A percentile compares a stretch with the other conserved stretches of the same genome.
Conservation (phyloP, 2,113 vertebrate genomes). For the Amia ocellicauda region DNA sequence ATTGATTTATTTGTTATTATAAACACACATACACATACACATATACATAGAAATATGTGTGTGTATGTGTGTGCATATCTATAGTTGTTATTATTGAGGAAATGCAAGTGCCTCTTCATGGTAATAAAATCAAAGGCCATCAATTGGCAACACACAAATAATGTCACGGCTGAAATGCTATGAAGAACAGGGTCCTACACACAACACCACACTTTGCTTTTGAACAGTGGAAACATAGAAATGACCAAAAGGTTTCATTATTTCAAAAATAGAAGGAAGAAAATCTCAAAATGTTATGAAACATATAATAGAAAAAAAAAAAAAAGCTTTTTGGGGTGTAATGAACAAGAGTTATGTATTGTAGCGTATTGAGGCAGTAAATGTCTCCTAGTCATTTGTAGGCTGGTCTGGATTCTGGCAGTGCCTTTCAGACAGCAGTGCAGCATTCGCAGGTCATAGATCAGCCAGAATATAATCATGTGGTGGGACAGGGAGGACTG, state of each 20-base stretch:
- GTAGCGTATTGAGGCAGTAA: background rate
- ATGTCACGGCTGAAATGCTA: background rate
- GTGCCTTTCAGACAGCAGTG: background rate
- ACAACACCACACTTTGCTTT: background rate
- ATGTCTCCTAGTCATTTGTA: constrained; percentile 3
- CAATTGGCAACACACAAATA: too few species aligned
- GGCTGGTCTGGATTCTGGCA: background rate
- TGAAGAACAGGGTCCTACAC: background rate
- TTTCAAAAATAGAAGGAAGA: too few species aligned
- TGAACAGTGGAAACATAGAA: background rate
- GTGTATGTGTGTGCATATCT: too few species aligned
- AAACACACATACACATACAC: too few species aligned
- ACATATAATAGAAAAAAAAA: too few species aligned
- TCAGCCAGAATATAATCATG: constrained; percentile 18
- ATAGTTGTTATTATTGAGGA: too few species aligned
- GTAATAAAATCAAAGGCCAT: background rate
- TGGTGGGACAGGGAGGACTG: constrained; percentile 9
- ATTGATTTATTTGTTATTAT: too few species aligned
- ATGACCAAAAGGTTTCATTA: background rate
- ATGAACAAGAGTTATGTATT: background rate
- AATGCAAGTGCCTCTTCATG: background rate
- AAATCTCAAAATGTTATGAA: background rate
- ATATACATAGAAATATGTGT: too few species aligned
- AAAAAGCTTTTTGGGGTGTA: background rate
- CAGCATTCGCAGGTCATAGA: constrained; percentile 12